Percentiles rank a stretch among this genome's conserved stretches.
Conservation (phyloP, 2,797 vertebrate species). For the Eremophila alpestris region DNA sequence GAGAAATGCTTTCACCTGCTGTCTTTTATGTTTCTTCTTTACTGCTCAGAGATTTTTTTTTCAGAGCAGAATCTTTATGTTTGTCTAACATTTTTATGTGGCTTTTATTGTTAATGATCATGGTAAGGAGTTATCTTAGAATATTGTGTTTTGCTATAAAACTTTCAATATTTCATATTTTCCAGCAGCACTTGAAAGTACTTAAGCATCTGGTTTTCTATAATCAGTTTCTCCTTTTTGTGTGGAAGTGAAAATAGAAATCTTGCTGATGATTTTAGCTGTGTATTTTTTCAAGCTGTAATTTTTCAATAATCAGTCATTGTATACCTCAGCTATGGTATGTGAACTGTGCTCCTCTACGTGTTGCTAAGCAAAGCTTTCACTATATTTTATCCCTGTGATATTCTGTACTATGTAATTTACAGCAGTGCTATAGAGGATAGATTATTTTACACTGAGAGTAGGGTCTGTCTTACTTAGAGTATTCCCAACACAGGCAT, state of each 20-base stretch:
- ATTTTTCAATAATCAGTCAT: background rate
- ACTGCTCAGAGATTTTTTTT: background rate
- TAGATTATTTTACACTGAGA: background rate
- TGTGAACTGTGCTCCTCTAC: background rate
- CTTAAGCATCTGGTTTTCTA: background rate
- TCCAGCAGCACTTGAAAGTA: background rate
- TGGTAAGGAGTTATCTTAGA: background rate
- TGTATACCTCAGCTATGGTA: background rate
- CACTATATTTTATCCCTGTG: background rate
- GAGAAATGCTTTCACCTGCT: background rate
- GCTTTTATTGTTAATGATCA: background rate
- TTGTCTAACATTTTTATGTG: background rate
- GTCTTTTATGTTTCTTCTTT: background rate
- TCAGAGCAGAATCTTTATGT: background rate
- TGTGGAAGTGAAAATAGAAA: background rate
- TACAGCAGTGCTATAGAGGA: background rate
- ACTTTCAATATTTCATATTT: background rate
- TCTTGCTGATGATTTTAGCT: background rate
- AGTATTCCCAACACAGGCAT: background rate
- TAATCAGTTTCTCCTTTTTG: background rate
- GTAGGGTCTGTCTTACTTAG: background rate
- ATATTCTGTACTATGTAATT: background rate
- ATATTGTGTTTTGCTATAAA: background rate
- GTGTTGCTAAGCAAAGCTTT: background rate
- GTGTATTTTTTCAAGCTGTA: background rate